Conservation (phyloP, 1,140 invertebrate species). For the Drosophila persimilis region DNA sequence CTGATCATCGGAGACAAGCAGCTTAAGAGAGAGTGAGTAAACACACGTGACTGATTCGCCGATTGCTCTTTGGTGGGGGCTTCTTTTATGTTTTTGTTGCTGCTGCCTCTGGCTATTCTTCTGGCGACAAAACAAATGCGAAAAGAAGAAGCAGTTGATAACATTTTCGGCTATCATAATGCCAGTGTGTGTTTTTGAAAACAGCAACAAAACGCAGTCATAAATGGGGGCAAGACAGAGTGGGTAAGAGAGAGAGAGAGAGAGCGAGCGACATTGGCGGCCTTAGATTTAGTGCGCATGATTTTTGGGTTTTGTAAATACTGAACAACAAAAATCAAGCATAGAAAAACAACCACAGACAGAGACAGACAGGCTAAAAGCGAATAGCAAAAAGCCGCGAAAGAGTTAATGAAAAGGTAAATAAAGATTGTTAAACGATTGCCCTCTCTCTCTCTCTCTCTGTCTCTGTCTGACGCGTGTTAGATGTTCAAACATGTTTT, state of each 20-base stretch:
- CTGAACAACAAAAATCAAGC: conserved; percentile 17
- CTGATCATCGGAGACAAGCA: no score
- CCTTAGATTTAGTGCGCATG: conserved; percentile 50
- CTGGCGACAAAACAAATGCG: background rate
- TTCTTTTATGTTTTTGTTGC: conserved; percentile 16
- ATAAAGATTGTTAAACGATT: conserved; percentile 58
- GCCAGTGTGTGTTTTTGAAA: conserved; percentile 22
- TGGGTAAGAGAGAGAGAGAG: background rate
- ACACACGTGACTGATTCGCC: conserved; percentile 54
- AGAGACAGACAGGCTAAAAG: conserved; percentile 20
- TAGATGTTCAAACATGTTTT: conserved; percentile 59
- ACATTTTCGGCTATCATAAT: conserved; percentile 55
- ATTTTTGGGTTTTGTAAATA: conserved; percentile 53
- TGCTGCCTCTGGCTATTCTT: conserved; percentile 27
- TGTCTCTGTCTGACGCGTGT: conserved; percentile 35
- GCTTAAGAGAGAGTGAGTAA: background rate
- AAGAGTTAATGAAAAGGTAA: conserved; percentile 79
- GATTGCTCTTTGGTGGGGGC: conserved; percentile 16
- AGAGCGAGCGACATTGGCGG: background rate
- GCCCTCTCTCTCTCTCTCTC: background rate
- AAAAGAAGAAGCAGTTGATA: conserved; percentile 53
- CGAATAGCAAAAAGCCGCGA: conserved; percentile 64
- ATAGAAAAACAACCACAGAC: conserved; percentile 23
- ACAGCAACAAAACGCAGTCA: conserved; percentile 28
- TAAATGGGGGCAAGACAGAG: conserved; percentile 4